Base-by-base conservation (phyloP, 1,140 invertebrate genomes). In the Temnothorax curvispinosus region DNA sequence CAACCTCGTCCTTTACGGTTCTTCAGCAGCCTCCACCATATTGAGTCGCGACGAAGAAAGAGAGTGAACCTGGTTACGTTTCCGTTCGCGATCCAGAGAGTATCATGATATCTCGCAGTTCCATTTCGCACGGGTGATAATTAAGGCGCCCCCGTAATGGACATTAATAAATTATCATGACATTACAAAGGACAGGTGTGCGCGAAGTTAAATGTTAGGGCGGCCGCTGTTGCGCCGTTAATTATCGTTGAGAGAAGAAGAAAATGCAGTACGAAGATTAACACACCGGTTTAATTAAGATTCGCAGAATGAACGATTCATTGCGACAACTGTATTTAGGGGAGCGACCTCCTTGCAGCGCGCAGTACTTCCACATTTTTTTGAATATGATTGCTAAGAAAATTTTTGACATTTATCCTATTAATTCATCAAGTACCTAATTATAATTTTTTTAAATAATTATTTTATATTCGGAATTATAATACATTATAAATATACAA, bases 111-210 rank as follows among this genome's bases (percentile, higher is more conserved):
- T 60, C 60, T 74, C 54, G 69, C 44, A 56, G 52, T 21, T 60
- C 13, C 32, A 21, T 60, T 18, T 41, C n/a, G 27, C 27, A 27
- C 41, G 27, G 15, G 41, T 27, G 69, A 75, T 74, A 75, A 75
- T 75, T 82, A 82, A 72, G 27, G 41, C 54, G 54, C 18, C 41
- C 41, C 11, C 27, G 52, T 81, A 81, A 81, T 74, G 80, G 56
- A 80, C 80, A 75, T 84, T 74, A 84, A 84, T 84, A 84, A 84
- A 84, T 84, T 84, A 84, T 54, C 71, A 50, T 75, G 80, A 62
- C 54, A 69, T 75, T 60, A 84, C 54, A 84, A 74, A 84, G 56
- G 54, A 32, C 69, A 84, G 80, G 44, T 84, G 80, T 74, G 80
- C 80, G 41, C 54, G 27, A 84, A 84, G 80, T 75, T 84, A 75